Evolutionary conservation across 2,113 vertebrate species (phyloP), one percentile per base, ranked within the genome.

Genomic region (Lonchura striata): DNA sequence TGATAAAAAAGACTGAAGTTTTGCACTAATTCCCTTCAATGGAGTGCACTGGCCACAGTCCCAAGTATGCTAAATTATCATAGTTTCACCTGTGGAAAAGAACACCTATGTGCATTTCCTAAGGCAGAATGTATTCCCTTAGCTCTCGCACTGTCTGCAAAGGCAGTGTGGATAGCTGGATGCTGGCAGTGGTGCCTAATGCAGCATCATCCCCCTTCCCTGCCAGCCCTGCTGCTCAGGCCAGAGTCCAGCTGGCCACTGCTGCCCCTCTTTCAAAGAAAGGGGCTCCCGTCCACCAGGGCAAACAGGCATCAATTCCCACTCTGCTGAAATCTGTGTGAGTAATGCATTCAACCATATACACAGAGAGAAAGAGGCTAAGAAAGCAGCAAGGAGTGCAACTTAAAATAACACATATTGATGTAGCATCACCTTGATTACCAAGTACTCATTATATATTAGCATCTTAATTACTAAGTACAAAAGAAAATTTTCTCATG

Each of bases 181-280:
- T 39, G 28, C 44, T 75, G 77, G 72, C 63, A 47, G 53, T n/a
- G 60, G 37, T 66, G 57, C 24, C 77, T 79, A 80, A 92, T 66
- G 56, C 42, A 72, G 15, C 28, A 69, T 79, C 60, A 63, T 63
- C 20, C 6, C 11, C 61, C 44, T 94, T 92, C n/a, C 15, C 75
- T 65, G 23, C 61, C 44, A 94, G 92, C n/a, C 15, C 75, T 65
- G 23, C 56, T 96, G 92, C 96, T 93, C 64, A 77, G 24, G 46
- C 52, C 44, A 66, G 47, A 14, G 50, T 54, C 94, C 92, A 88
- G 89, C 64, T 53, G 97, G 90, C 65, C 57, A 89, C 89, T 96
- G 66, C 56, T 95, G 49, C 92, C 92, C 92, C 66, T 37, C 94
- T 75, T 79, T 63, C 57, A 89, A 80, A 94, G 89, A 95, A 47